These are phyloP conservation scores for Dipus sagitta DNA, from an alignment of 2,797 vertebrate genomes.

Conservation along the genomic window DNA sequence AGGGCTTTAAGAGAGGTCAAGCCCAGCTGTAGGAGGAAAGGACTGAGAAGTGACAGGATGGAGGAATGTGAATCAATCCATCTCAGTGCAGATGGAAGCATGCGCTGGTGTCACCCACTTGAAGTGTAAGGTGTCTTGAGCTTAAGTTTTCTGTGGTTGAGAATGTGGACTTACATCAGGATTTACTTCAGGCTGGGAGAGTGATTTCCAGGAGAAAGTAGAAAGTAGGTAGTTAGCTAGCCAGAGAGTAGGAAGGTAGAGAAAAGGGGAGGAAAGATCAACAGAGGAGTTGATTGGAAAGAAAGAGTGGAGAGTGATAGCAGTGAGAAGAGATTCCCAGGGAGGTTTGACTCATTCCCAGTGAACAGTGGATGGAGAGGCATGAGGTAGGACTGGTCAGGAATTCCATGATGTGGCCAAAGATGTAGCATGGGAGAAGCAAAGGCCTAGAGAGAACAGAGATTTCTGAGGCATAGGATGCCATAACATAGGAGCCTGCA, in stretches of 20 bases:
- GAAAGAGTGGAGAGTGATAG: background rate
- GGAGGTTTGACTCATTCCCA: background rate
- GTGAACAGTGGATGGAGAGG: background rate
- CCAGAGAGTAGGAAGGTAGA: background rate
- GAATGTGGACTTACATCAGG: background rate
- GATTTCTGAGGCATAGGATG: background rate
- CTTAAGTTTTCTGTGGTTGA: background rate
- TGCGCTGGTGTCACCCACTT: background rate
- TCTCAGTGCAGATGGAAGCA: background rate
- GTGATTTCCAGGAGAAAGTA: background rate
- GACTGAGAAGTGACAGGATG: background rate
- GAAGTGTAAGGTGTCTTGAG: background rate
- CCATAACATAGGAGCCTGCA: background rate
- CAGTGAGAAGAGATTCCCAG: background rate
- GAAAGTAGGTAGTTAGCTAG: background rate
- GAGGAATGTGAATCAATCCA: background rate
- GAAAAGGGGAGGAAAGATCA: background rate
- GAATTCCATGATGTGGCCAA: background rate
- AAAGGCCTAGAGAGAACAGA: background rate
- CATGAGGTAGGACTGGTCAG: background rate
- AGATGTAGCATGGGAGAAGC: background rate
- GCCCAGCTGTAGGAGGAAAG: background rate
- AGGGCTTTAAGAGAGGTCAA: background rate
- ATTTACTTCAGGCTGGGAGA: background rate
- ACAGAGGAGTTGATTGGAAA: background rate